These are phyloP conservation scores for Ramphastos sulfuratus DNA, from an alignment of 2,113 vertebrate species.

Conservation along the genomic window DNA sequence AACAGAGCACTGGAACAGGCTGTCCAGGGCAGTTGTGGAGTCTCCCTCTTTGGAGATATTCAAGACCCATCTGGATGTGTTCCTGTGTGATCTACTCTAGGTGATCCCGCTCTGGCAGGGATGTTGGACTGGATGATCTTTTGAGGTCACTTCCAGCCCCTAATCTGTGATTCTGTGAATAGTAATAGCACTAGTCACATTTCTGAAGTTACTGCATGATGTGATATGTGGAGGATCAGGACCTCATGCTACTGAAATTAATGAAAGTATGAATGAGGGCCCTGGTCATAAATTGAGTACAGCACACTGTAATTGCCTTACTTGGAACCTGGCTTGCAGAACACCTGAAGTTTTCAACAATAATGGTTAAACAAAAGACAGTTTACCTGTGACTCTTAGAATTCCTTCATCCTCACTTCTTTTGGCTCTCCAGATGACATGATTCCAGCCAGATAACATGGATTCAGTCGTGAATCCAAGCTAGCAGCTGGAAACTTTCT, in stretches of 20 bases:
- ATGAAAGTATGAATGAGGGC: background rate
- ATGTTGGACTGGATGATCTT: too few relatives aligned
- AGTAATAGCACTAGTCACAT: background rate
- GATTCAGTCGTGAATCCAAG: background rate
- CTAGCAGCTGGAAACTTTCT: background rate
- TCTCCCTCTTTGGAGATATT: too few relatives aligned
- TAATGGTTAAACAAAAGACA: background rate
- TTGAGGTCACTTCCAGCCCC: too few relatives aligned
- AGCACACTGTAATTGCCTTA: background rate
- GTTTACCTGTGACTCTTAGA: background rate
- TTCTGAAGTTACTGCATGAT: background rate
- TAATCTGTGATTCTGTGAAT: background rate
- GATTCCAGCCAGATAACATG: background rate
- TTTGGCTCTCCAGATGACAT: background rate
- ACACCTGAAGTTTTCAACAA: background rate
- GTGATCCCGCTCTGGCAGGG: too few relatives aligned
- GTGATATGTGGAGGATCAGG: background rate
- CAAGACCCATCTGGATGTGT: too few relatives aligned
- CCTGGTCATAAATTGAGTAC: background rate
- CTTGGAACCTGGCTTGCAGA: background rate
- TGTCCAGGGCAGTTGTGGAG: too few relatives aligned
- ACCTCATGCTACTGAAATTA: background rate
- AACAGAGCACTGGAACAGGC: too few relatives aligned
- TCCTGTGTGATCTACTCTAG: too few relatives aligned
- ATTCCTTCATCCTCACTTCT: background rate